Base-by-base conservation (phyloP, 2,888 invertebrate genomes). In the Boloria euphrosyne region DNA sequence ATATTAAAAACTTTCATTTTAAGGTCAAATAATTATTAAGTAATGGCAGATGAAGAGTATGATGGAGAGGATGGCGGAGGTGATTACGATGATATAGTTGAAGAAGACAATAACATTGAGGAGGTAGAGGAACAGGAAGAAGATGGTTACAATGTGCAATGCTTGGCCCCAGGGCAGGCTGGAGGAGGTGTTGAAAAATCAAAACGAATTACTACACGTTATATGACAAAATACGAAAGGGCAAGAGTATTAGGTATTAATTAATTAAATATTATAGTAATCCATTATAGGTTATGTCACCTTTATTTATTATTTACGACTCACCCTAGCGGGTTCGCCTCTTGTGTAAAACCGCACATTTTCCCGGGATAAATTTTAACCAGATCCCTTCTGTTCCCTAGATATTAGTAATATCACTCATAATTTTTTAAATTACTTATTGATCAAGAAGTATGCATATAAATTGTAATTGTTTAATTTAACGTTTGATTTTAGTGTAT, bases 131-230 rank as follows among this genome's bases (percentile, higher is more conserved):
- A 96, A 75, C 97, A 96, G 72, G 98, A 97, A 83, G 96, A 97
- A 78, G 97, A 97, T 76, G 96, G 94, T 1, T 97, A 96, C 76
- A 96, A 97, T 80, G 95, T 96, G 51, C 98, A 98, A 80, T 94
- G 98, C 58, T 89, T 98, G 43, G 94, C 96, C 4, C 95, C 96
- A 0, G 96, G 96, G 0, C 96, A 96, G 81, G 95, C 95, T 47
- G 95, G 95, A 0, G 96, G 96, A 13, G 96, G 97, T 50, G 97
- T 97, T 0, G 96, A 96, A 49, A 97, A 97, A 83, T 94, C 95
- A 0, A 98, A 98, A 82, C 94, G 98, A 22, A 99, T 99, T 57
- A 99, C 99, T 0, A 99, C 99, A 0, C 96, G 97, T 78, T 99
- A 98, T 80, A 98, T 99, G 98, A 99, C 99, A 0, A 99, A 99